Percentiles rank a stretch among this genome's conserved stretches.
Conservation (phyloP, 2,888 invertebrate species). For the Cacoxenus indagator region DNA sequence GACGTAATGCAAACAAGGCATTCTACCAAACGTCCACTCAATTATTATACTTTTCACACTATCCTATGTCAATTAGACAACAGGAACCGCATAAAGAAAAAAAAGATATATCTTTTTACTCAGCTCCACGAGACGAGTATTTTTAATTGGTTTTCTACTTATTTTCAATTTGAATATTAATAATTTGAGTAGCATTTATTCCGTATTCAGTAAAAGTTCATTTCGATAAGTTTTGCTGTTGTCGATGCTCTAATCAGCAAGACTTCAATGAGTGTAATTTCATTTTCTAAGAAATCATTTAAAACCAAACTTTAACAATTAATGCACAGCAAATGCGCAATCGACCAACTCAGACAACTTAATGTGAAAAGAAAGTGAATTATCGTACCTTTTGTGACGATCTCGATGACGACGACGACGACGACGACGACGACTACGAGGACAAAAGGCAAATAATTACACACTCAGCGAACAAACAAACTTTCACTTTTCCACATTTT, state of each 20-base stretch:
- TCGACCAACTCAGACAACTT: neutral
- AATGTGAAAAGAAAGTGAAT: neutral
- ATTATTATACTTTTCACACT: too few relatives aligned
- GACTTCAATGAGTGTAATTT: neutral
- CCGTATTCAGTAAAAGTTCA: neutral
- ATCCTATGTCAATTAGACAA: too few relatives aligned
- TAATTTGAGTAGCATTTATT: too few relatives aligned
- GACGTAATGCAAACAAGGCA: too few relatives aligned
- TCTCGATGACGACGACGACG: neutral
- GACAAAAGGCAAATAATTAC: constrained; percentile 20
- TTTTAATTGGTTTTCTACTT: too few relatives aligned
- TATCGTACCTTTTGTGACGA: neutral
- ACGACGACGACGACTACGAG: neutral
- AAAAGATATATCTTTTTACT: too few relatives aligned
- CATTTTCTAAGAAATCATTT: neutral
- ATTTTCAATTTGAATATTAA: too few relatives aligned
- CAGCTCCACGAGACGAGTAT: too few relatives aligned
- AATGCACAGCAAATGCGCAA: neutral
- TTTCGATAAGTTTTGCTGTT: neutral
- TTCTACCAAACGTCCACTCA: too few relatives aligned
- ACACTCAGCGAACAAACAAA: constrained; percentile 14
- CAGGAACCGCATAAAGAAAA: too few relatives aligned
- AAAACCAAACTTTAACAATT: neutral
- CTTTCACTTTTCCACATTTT: constrained; percentile 20
- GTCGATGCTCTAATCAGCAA: neutral